A percentile compares a stretch with the other conserved stretches of the same genome.
These are phyloP conservation scores for Hemibagrus guttatus DNA, from an alignment of 2,797 vertebrate genomes.

Conservation along the genomic window DNA sequence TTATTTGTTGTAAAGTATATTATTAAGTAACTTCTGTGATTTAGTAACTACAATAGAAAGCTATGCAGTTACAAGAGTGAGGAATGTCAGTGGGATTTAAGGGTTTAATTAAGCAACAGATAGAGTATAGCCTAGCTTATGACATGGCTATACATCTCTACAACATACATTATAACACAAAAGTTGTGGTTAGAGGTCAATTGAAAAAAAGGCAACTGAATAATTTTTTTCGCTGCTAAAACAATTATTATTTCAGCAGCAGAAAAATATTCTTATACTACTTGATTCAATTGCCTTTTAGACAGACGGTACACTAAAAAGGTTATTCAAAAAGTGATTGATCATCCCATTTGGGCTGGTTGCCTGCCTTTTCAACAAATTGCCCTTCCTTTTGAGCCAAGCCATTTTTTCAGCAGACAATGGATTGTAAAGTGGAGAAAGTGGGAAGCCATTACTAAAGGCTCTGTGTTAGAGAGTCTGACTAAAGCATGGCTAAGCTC, in stretches of 20 bases:
- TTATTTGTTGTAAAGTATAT: neutral
- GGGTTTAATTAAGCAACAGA: neutral
- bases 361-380: neutral
- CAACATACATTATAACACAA: neutral
- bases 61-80: neutral
- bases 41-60: neutral
- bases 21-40: neutral
- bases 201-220: neutral
- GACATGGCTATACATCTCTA: too few species aligned
- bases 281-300: neutral
- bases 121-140: neutral
- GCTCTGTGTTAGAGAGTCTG: slow-evolving; percentile 22
- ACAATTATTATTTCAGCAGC: neutral
- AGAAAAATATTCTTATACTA: neutral
- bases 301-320: neutral
- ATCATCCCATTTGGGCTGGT: neutral
- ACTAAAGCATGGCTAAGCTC: slow-evolving; percentile 45
- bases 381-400: slow-evolving; percentile 16
- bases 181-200: neutral
- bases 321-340: neutral
- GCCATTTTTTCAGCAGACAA: neutral
- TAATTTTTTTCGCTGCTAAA: too few species aligned
- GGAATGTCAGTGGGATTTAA: neutral
- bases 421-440: neutral
- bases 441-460: slow-evolving; percentile 8